These are phyloP conservation scores for Strongylocentrotus purpuratus DNA, from an alignment of 35 echinoderm and acorn worm species.

Conservation along the genomic window DNA sequence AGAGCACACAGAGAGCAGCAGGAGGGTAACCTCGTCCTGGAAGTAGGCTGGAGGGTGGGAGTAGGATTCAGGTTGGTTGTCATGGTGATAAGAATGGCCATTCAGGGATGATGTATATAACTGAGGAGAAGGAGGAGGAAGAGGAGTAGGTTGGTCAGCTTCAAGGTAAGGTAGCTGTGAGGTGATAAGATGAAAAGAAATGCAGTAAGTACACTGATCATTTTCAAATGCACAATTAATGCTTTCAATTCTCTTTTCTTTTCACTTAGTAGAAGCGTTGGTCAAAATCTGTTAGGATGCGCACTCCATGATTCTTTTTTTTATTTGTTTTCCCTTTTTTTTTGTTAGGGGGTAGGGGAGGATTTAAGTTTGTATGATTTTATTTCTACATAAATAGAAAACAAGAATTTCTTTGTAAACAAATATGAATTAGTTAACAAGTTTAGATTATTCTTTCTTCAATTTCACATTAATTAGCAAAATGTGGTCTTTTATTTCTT, in stretches of 20 bases:
- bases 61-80: not conserved
- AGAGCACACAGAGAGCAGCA: not conserved
- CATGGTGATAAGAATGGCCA: slow-evolving; percentile 21
- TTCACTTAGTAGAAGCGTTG: not conserved
- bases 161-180: not conserved
- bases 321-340: too few species aligned
- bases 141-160: not conserved
- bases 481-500: too few species aligned
- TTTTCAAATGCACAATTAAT: not conserved
- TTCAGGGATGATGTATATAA: not conserved
- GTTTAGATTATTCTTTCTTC: too few species aligned
- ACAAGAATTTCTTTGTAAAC: too few species aligned
- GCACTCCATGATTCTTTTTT: not conserved
- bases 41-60: not conserved
- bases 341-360: too few species aligned
- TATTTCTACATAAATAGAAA: too few species aligned
- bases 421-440: too few species aligned
- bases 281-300: not conserved
- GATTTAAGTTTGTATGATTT: too few species aligned
- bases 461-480: too few species aligned
- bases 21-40: not conserved
- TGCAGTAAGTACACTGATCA: not conserved
- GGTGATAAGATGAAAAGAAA: not conserved
- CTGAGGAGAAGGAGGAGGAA: not conserved
- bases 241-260: not conserved